Conservation (phyloP, 1,140 invertebrate species). For the Pseudomyrmex gracilis region DNA sequence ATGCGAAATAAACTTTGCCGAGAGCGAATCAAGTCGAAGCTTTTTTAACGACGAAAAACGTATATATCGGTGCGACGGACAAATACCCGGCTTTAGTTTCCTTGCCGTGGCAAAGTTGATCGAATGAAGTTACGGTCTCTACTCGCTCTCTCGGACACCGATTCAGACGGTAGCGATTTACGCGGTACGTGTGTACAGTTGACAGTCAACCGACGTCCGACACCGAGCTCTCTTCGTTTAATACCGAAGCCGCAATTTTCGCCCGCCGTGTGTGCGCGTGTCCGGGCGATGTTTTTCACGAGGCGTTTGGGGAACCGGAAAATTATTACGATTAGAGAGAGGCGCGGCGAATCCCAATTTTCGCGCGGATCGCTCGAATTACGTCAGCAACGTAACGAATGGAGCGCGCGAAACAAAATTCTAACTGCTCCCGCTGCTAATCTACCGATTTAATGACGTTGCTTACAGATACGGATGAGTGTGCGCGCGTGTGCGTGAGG, state of each 20-base stretch:
- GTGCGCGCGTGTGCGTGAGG: constrained; percentile 56
- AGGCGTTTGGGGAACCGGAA: constrained; percentile 48
- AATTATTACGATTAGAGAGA: constrained; percentile 74
- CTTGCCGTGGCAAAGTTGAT: constrained; percentile 45
- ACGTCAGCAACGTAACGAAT: constrained; percentile 12
- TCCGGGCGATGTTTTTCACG: constrained; percentile 44
- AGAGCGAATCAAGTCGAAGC: constrained; percentile 41
- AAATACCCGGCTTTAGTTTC: constrained; percentile 56
- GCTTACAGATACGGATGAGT: constrained; percentile 53
- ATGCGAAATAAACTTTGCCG: constrained; percentile 50
- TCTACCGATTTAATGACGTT: constrained; percentile 70
- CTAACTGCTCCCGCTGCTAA: constrained; percentile 36
- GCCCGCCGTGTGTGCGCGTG: neutral
- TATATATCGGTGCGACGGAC: constrained; percentile 34
- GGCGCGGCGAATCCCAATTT: constrained; percentile 17
- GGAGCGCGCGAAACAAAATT: constrained; percentile 62
- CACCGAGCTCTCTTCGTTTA: too few species aligned
- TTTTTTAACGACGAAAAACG: constrained; percentile 37
- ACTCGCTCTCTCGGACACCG: constrained; percentile 36
- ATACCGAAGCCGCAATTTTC: constrained; percentile 42
- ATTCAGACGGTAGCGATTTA: constrained; percentile 35
- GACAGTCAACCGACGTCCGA: constrained; percentile 26
- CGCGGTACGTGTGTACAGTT: constrained; percentile 19
- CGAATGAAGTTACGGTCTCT: constrained; percentile 34
- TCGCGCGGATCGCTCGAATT: constrained; percentile 55